Evolutionary conservation across 2,113 vertebrate genomes (phyloP).

Genomic region (Apaloderma vittatum): DNA sequence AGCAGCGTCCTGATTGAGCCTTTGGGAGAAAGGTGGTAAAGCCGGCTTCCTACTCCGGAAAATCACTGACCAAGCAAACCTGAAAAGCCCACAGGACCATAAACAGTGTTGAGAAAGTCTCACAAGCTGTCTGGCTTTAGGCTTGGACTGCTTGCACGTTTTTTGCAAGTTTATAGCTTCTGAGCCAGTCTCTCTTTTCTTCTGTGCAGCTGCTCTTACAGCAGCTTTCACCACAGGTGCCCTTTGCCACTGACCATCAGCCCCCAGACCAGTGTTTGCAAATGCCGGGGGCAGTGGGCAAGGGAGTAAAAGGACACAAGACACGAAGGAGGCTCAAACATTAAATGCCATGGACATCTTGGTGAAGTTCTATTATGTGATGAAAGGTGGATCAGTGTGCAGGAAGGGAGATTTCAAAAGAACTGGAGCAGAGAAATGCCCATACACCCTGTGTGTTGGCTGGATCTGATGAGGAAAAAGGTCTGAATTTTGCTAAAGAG

Average conservation of each 20-base stretch:
- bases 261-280: background rate
- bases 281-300: background rate
- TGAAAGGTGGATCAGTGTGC: background rate
- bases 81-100: conserved; percentile 18
- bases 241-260: background rate
- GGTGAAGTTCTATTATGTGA: background rate
- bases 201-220: background rate
- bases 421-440: background rate
- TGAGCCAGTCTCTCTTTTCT: background rate
- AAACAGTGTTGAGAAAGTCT: background rate
- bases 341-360: background rate
- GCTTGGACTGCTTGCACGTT: background rate
- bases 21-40: conserved; percentile 17
- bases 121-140: background rate
- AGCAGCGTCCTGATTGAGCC: background rate
- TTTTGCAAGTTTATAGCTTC: background rate
- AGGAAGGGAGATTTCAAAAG: background rate
- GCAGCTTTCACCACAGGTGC: background rate
- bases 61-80: conserved; percentile 4
- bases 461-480: background rate
- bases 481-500: background rate
- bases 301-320: background rate
- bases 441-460: background rate
- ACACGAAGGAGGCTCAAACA: background rate
- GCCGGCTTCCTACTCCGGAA: background rate